Evolutionary conservation across 2,113 vertebrate genomes (phyloP).

Genomic region (Festucalex cinctus): DNA sequence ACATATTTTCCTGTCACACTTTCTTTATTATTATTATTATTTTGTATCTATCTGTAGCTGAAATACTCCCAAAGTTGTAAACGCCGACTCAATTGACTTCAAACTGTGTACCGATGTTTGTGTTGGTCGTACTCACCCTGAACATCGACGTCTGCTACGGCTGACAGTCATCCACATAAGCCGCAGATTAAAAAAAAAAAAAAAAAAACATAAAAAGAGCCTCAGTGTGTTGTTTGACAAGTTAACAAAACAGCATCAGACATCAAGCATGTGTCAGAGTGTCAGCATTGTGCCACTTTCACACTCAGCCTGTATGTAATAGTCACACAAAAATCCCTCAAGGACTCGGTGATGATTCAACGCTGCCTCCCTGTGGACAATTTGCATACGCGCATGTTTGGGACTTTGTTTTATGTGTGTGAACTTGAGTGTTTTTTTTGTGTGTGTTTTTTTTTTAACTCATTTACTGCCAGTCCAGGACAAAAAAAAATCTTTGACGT

Average conservation of each 20-base stretch:
- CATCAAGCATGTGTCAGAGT: conserved; percentile 6
- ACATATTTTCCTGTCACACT: neutral
- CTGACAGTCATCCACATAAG: conserved; percentile 30
- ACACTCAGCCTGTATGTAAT: conserved; percentile 8
- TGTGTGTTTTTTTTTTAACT: too few species aligned
- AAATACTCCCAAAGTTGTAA: too few species aligned
- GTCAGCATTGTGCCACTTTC: conserved; percentile 14
- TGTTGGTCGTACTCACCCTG: conserved; percentile 57
- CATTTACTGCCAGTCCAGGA: too few species aligned
- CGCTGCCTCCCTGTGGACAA: conserved; percentile 37
- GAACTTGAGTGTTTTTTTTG: neutral
- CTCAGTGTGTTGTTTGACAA: neutral
- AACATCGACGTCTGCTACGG: conserved; percentile 36
- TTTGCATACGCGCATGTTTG: neutral
- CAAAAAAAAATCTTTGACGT: too few species aligned
- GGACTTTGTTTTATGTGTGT: conserved; percentile 3
- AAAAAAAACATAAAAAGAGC: neutral
- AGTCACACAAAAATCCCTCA: conserved; percentile 14
- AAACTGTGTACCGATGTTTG: neutral
- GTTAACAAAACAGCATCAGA: neutral
- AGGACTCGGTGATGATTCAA: conserved; percentile 30
- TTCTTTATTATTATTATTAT: too few species aligned
- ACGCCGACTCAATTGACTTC: neutral
- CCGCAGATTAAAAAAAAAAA: neutral
- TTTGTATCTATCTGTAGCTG: too few species aligned